A percentile compares a stretch with the other conserved stretches of the same genome.
These are phyloP conservation scores for Plebejus melissa DNA, from an alignment of 2,888 invertebrate species.

Conservation along the genomic window DNA sequence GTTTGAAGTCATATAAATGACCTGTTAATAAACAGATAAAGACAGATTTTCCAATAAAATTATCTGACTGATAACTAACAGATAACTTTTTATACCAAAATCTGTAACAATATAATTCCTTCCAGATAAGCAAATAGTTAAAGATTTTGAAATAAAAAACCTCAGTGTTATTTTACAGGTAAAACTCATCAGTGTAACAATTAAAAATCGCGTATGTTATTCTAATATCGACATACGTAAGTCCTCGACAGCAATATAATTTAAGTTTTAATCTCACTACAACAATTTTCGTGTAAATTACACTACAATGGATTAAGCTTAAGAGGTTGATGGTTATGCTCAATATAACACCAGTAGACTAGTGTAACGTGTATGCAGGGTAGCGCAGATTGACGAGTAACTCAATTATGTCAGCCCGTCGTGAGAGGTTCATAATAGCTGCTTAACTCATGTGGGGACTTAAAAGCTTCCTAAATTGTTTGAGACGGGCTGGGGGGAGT, in stretches of 20 bases:
- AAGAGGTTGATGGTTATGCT: background rate
- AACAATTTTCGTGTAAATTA: background rate
- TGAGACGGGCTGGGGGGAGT: slow-evolving; percentile 39
- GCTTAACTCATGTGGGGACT: slow-evolving; percentile 51
- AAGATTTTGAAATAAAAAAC: no score
- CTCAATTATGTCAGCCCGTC: slow-evolving; percentile 4
- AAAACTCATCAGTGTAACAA: no score
- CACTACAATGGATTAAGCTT: background rate
- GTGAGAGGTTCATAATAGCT: slow-evolving; percentile 41
- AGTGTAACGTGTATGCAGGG: background rate
- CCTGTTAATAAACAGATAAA: background rate
- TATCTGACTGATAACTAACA: no score
- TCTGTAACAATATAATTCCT: no score
- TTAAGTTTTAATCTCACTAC: background rate
- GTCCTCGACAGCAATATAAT: background rate
- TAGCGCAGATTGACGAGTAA: slow-evolving; percentile 8
- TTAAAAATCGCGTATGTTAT: no score
- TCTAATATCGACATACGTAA: background rate
- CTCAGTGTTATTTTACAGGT: no score
- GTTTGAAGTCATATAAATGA: background rate
- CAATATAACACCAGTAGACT: background rate
- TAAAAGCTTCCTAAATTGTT: slow-evolving; percentile 56
- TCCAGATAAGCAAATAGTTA: no score
- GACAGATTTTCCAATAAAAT: no score
- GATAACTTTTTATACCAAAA: no score